phyloP scores from a whole-genome alignment of 2,113 vertebrate species.

The Psammodynastes pulverulentus region DNA sequence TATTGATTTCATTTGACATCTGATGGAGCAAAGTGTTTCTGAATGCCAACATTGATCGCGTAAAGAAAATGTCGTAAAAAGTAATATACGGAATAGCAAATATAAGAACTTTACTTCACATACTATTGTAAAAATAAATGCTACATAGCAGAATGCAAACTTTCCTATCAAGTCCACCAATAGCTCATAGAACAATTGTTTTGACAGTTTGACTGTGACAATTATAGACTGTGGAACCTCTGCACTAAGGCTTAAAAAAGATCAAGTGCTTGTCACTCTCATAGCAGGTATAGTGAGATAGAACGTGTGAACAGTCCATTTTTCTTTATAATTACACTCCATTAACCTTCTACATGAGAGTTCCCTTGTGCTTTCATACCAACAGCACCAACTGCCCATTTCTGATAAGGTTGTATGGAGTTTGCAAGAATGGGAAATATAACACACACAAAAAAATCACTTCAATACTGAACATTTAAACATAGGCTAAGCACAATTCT shows the following conservation, averaged over 20 bases:
- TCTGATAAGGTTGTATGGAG: slow-evolving; percentile 75
- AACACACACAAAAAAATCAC: slow-evolving; percentile 57
- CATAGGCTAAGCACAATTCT: slow-evolving; percentile 43
- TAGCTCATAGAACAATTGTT: slow-evolving; percentile 56
- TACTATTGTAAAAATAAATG: slow-evolving; percentile 3
- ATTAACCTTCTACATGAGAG: slow-evolving; percentile 80
- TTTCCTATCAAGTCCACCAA: slow-evolving; percentile 31
- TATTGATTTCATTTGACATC: slow-evolving; percentile 10
- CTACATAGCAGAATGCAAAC: slow-evolving; percentile 46
- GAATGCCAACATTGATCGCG: slow-evolving; percentile 18
- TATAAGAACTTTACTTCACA: slow-evolving; percentile 30
- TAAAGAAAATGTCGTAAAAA: slow-evolving; percentile 27
- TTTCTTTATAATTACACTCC: slow-evolving; percentile 82
- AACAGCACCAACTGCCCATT: slow-evolving; percentile 75
- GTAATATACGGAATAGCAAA: slow-evolving; percentile 33
- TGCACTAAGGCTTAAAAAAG: slow-evolving; percentile 72
- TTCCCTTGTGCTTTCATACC: slow-evolving; percentile 71
- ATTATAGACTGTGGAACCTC: slow-evolving; percentile 69
- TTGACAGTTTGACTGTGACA: slow-evolving; percentile 66
- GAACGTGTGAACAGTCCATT: slow-evolving; percentile 75
- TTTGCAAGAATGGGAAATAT: slow-evolving; percentile 60
- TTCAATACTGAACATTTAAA: slow-evolving; percentile 56
- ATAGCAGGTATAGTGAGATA: slow-evolving; percentile 70
- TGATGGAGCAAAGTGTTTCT: slow-evolving; percentile 9
- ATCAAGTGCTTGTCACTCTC: slow-evolving; percentile 74